phyloP scores from a whole-genome alignment of 2,797 vertebrate genomes.

The Lithobates pipiens region DNA sequence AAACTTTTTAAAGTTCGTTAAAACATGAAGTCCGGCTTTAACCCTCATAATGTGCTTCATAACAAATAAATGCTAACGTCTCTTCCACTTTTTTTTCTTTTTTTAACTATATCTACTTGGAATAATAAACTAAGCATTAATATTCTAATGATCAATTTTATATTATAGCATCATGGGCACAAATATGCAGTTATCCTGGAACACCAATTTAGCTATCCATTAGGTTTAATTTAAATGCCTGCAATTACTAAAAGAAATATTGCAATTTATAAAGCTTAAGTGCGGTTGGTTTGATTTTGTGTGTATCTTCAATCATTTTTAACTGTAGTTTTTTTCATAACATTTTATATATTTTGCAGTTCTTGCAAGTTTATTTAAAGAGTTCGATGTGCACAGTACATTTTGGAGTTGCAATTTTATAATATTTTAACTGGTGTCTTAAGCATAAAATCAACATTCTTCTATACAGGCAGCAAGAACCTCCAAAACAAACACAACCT shows the following conservation, averaged over 20 bases:
- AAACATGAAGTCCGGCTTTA: no score
- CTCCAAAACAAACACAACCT: constrained; percentile 45
- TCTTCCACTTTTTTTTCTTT: no score
- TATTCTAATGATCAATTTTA: no score
- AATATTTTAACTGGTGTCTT: constrained; percentile 1
- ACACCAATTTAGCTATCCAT: not conserved
- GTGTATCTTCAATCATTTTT: no score
- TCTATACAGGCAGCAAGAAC: not conserved
- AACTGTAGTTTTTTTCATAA: not conserved
- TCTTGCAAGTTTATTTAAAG: not conserved
- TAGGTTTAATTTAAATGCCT: not conserved
- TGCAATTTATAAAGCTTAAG: not conserved
- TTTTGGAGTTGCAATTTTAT: not conserved
- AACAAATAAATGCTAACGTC: no score
- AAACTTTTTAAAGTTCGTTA: no score
- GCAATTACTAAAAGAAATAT: not conserved
- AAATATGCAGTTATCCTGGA: no score
- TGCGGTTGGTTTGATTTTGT: not conserved
- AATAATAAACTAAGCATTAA: no score
- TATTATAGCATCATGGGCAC: no score
- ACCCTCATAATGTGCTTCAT: no score
- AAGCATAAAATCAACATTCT: constrained; percentile 15
- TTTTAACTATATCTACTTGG: no score
- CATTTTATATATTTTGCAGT: not conserved
- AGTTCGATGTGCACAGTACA: not conserved